Base-by-base conservation (phyloP, 2,888 invertebrate genomes). In the Drosophila basisetae region DNA sequence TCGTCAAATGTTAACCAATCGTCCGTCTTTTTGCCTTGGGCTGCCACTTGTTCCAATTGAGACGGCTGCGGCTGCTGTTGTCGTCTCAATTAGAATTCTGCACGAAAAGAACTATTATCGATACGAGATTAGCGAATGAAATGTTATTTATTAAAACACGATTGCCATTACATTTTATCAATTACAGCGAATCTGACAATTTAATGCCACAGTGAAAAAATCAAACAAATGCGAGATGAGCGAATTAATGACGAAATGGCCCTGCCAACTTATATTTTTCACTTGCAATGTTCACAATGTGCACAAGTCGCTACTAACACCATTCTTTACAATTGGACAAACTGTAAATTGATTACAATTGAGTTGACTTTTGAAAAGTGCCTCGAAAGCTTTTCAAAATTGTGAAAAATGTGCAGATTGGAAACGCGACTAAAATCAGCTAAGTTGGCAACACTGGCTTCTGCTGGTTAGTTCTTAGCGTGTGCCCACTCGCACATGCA, bases 11-110 rank as follows among this genome's bases (percentile, higher is more conserved):
- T 58, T 49, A 69, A 53, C 71, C 28, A 52, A 66, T 68, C 30
- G 66, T 69, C 65, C 31, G 61, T 68, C 68, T 82, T 78, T 76
- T 84, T 82, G 80, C 86, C 83, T 86, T 53, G 66, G 63, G 66
- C 80, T 82, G 68, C 80, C 84, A 81, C 83, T 86, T 80, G 86
- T 73, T 80, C 76, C 76, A 76, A 82, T 78, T 69, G 54, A 41
- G 73, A 74, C 59, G 37, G 28, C 55, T 68, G 70, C 61, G 18
- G 18, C 55, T 68, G 72, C 76, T 74, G 68, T 76, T 78, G 75
- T 60, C 75, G 52, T 63, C 76, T 73, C 58, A 31, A 53, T 52
- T 49, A 28, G 58, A 72, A 73, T 76, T 65, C 73, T 78, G 53
- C 50, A 43, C 47, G 35, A 59, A 35, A 59, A 37, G n/a, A 62